Evolutionary conservation across 2,888 invertebrate species (phyloP), one percentile per base, ranked within the genome.

Genomic region (Lysandra bellargus): DNA sequence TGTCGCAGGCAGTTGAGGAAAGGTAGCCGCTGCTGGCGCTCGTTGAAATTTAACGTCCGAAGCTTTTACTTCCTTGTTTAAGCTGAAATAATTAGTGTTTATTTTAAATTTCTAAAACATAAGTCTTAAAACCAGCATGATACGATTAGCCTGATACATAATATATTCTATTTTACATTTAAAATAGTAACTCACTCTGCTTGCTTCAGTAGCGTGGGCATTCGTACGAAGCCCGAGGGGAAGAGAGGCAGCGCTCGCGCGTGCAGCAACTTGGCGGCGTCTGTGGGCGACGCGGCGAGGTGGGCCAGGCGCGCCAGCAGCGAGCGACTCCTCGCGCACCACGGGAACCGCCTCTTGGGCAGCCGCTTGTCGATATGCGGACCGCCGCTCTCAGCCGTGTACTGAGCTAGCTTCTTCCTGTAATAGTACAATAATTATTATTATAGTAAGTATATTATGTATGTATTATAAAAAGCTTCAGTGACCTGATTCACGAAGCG

Each of bases 281-380:
- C 82, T 1, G 83, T 82, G 14, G 79, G 82, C 80, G 79, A 14
- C 81, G 80, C 75, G 81, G 80, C 5, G 78, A 81, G 75, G 82
- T 80, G 23, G 82, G 83, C 86, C 49, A 88, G 84, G 14, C 83
- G 83, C 80, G 81, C 84, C 76, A 87, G 87, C 81, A 92, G 84
- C 5, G 86, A 85, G 0, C 92, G 84, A 23, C 84, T 81, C 37
- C 87, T 87, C 0, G 82, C 83, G 81, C 96, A 96, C 97, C 97
- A 97, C 49, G 96, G 95, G 91, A 97, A 98, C 81, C 96, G 95
- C 40, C 96, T 96, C 85, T 96, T 96, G 2, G 97, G 97, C 78
- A 96, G 93, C 0, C 96, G 93, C 84, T 95, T 90, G 85, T 94
- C 92, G 81, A 95, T 95, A 74, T 91, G 88, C 72, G 96, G 95